Evolutionary conservation across 2,113 vertebrate species (phyloP).

Genomic region (Syngnathus scovelli): DNA sequence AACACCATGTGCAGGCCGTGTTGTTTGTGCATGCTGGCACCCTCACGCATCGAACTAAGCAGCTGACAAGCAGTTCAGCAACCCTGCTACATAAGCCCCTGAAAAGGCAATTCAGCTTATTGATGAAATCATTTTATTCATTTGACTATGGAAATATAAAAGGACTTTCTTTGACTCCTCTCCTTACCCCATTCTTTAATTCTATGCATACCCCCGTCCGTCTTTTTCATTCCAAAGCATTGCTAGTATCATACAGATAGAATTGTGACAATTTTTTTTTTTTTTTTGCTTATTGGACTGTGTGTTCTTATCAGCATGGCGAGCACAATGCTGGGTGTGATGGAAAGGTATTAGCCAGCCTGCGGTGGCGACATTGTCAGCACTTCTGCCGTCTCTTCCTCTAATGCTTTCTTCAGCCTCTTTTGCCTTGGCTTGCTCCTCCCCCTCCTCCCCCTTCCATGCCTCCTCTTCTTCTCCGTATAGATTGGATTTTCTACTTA

Average conservation of each 20-base stretch:
- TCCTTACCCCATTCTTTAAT: conserved; percentile 42
- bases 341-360: conserved; percentile 69
- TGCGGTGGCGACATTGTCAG: conserved; percentile 61
- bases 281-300: conserved; percentile 69
- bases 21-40: neutral
- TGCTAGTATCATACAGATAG: conserved; percentile 61
- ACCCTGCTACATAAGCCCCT: conserved; percentile 20
- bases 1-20: neutral
- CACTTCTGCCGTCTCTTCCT: conserved; percentile 55
- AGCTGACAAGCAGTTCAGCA: conserved; percentile 47
- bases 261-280: conserved; percentile 54
- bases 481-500: conserved; percentile 10
- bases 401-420: conserved; percentile 36
- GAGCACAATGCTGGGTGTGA: conserved; percentile 68
- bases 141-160: conserved; percentile 60
- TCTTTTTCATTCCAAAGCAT: conserved; percentile 30
- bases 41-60: conserved; percentile 19
- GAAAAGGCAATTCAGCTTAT: conserved; percentile 49
- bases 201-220: conserved; percentile 47
- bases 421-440: conserved; percentile 13
- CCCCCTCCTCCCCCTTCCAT: conserved; percentile 1
- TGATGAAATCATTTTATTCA: conserved; percentile 59
- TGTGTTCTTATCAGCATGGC: conserved; percentile 67
- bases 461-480: conserved; percentile 7
- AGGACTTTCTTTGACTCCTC: conserved; percentile 30